These are phyloP conservation scores for Anthopleura sola DNA, from an alignment of 64 coral and sea anemone species.

Conservation along the genomic window DNA sequence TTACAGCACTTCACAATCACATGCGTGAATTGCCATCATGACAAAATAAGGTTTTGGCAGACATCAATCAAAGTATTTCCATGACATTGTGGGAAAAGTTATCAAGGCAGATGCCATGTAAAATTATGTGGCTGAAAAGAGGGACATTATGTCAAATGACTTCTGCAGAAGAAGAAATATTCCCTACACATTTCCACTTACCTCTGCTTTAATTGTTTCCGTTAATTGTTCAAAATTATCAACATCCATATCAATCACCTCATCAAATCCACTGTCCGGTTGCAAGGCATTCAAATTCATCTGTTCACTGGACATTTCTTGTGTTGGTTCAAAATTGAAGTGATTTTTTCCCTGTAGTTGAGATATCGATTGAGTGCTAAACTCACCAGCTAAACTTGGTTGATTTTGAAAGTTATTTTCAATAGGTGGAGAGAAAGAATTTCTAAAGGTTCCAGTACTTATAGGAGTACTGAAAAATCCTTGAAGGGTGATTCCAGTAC, in stretches of 20 bases:
- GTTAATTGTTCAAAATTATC: slow-evolving; percentile 80
- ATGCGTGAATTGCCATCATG: too few species aligned
- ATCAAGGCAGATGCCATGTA: too few species aligned
- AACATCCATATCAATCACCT: slow-evolving; percentile 72
- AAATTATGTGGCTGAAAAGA: too few species aligned
- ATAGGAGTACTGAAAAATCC: slow-evolving; percentile 3
- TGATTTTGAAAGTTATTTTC: neutral
- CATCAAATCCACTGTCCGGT: slow-evolving; percentile 62
- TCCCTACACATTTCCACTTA: neutral
- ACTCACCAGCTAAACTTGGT: neutral
- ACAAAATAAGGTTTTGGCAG: too few species aligned
- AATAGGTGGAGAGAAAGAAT: neutral
- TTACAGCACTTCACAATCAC: too few species aligned
- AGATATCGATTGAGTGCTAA: neutral
- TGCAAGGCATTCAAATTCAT: neutral
- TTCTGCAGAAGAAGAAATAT: neutral
- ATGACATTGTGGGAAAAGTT: too few species aligned
- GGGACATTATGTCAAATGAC: too few species aligned
- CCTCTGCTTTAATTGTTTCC: slow-evolving; percentile 63
- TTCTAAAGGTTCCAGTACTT: neutral
- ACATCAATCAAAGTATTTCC: too few species aligned
- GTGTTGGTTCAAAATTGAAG: neutral
- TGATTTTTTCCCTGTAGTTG: too few species aligned
- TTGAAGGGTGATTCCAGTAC: neutral
- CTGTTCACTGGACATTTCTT: neutral